phyloP scores from a whole-genome alignment of 1,140 invertebrate genomes.

The Globodera rostochiensis region DNA sequence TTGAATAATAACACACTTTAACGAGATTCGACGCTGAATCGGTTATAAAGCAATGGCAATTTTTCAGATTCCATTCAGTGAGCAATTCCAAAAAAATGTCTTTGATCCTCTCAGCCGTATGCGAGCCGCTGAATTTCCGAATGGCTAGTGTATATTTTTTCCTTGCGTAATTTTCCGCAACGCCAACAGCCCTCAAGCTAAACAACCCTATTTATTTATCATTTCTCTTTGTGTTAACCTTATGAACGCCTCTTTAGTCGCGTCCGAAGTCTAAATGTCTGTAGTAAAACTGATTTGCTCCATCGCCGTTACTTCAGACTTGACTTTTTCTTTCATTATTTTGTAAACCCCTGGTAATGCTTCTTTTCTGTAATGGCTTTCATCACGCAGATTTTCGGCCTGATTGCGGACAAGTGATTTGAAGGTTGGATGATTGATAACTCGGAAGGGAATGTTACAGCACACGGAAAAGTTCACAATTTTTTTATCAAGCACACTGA shows the following conservation, averaged over 20 bases:
- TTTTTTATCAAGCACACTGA: too few relatives aligned
- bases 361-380: not conserved
- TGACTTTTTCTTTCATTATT: too few relatives aligned
- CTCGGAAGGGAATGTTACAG: not conserved
- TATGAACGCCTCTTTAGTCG: too few relatives aligned
- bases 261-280: too few relatives aligned
- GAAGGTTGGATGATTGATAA: not conserved
- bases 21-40: not conserved
- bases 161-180: not conserved
- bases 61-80: not conserved
- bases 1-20: not conserved
- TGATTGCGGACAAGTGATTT: not conserved
- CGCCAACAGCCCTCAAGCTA: not conserved
- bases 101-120: not conserved
- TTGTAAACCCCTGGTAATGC: too few relatives aligned
- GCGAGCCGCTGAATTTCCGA: not conserved
- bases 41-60: not conserved
- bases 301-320: too few relatives aligned
- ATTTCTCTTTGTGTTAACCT: too few relatives aligned
- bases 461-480: too few relatives aligned
- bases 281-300: too few relatives aligned
- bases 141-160: constrained; percentile 4
- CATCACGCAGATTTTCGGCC: not conserved
- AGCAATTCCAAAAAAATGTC: not conserved
- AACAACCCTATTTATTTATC: too few relatives aligned